phyloP scores from a whole-genome alignment of 2,113 vertebrate genomes.

The Tenrec ecaudatus region DNA sequence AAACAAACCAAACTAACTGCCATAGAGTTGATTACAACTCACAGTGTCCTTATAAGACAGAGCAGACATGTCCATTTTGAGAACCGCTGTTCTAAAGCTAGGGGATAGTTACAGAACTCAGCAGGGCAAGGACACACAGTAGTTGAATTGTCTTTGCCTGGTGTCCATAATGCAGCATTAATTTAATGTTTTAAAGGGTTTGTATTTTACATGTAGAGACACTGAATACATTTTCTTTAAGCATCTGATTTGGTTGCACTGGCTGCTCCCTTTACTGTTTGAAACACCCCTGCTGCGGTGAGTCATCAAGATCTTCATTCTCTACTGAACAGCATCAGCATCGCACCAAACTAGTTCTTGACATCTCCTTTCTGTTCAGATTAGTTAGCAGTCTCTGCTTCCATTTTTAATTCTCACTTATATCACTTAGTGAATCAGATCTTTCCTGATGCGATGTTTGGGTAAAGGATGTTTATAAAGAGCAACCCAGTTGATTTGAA shows the following conservation, averaged over 20 bases:
- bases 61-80: not conserved
- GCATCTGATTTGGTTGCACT: not conserved
- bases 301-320: not conserved
- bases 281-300: not conserved
- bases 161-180: not conserved
- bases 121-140: not conserved
- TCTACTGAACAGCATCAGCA: not conserved
- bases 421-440: not conserved
- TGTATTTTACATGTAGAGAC: too few species aligned
- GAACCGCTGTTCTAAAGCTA: not conserved
- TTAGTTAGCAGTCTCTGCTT: not conserved
- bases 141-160: not conserved
- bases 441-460: slow-evolving; percentile 33
- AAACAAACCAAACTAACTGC: too few species aligned
- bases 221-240: not conserved
- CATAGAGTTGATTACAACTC: too few species aligned
- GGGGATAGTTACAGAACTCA: not conserved
- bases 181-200: too few species aligned
- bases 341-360: not conserved
- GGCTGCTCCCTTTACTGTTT: not conserved
- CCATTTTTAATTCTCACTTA: not conserved
- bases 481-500: too few species aligned
- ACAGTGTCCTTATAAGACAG: too few species aligned
- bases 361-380: not conserved
- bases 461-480: not conserved